phyloP scores from a whole-genome alignment of 2,888 invertebrate species.

The Listrodromus nycthemerus region DNA sequence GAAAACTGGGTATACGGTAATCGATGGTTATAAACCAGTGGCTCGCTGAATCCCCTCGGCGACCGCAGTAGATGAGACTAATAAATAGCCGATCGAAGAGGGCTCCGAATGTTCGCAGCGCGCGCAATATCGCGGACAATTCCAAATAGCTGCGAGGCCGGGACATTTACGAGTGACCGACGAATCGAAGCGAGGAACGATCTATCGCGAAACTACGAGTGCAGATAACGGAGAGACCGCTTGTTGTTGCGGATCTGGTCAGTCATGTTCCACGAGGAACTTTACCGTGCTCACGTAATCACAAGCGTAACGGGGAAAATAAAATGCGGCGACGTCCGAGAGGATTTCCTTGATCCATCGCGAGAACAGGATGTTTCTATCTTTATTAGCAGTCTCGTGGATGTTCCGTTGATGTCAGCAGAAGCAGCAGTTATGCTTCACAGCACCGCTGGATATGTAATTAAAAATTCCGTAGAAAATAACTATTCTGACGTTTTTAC shows the following conservation, averaged over 20 bases:
- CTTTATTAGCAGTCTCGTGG: slow-evolving; percentile 1
- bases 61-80: slow-evolving; percentile 45
- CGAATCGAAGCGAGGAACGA: slow-evolving; percentile 26
- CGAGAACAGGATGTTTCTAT: slow-evolving; percentile 49
- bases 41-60: slow-evolving; percentile 14
- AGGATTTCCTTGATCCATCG: slow-evolving; percentile 9
- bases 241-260: slow-evolving; percentile 19
- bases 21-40: slow-evolving; percentile 54
- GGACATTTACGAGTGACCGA: slow-evolving; percentile 61
- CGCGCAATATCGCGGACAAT: slow-evolving; percentile 33
- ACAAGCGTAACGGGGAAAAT: neutral
- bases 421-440: neutral
- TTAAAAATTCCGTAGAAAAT: too few species aligned
- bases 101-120: neutral
- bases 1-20: slow-evolving; percentile 53
- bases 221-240: slow-evolving; percentile 41
- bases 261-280: slow-evolving; percentile 18
- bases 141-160: slow-evolving; percentile 38
- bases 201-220: slow-evolving; percentile 44
- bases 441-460: neutral
- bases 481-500: too few species aligned
- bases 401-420: neutral
- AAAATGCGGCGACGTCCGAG: neutral
- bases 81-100: slow-evolving; percentile 51
- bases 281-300: neutral